A percentile compares a stretch with the other conserved stretches of the same genome.
Conservation (phyloP, 2,797 vertebrate genomes). For the Sphenodon punctatus region DNA sequence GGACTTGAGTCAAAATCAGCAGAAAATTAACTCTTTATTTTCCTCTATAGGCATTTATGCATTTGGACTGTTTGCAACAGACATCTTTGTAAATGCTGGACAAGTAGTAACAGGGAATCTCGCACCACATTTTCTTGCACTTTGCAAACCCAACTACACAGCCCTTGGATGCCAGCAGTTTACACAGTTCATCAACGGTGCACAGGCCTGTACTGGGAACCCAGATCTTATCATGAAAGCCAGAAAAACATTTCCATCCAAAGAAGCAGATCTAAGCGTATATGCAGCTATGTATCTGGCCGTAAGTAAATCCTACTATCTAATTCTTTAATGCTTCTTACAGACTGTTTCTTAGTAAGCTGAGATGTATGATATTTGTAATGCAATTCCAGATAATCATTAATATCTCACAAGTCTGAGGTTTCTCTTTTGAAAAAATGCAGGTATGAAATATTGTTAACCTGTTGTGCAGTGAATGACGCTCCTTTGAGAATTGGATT, state of each 20-base stretch:
- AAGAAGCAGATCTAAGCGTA: conserved; percentile 95
- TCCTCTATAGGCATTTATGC: conserved; percentile 89
- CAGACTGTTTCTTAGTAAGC: neutral
- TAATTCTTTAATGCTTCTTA: neutral
- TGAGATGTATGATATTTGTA: neutral
- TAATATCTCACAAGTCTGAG: neutral
- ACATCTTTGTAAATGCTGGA: conserved; percentile 98
- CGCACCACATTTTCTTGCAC: conserved; percentile 95
- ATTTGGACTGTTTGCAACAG: conserved; percentile 96
- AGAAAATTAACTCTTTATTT: conserved; percentile 49
- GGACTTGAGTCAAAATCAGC: neutral
- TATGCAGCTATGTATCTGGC: conserved; percentile 95
- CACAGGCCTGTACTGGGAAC: conserved; percentile 93
- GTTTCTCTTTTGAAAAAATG: neutral
- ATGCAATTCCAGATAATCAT: neutral
- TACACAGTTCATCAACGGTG: conserved; percentile 93
- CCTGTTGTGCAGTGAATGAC: neutral
- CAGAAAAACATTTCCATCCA: conserved; percentile 96
- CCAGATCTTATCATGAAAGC: conserved; percentile 90
- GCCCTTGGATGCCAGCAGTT: conserved; percentile 94
- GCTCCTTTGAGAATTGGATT: neutral
- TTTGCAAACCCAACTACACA: conserved; percentile 97
- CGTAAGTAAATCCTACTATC: conserved; percentile 79
- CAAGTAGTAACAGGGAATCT: conserved; percentile 98
- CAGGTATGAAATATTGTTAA: neutral